These are phyloP conservation scores for Chelmon rostratus DNA, from an alignment of 2,797 vertebrate genomes.

Conservation along the genomic window DNA sequence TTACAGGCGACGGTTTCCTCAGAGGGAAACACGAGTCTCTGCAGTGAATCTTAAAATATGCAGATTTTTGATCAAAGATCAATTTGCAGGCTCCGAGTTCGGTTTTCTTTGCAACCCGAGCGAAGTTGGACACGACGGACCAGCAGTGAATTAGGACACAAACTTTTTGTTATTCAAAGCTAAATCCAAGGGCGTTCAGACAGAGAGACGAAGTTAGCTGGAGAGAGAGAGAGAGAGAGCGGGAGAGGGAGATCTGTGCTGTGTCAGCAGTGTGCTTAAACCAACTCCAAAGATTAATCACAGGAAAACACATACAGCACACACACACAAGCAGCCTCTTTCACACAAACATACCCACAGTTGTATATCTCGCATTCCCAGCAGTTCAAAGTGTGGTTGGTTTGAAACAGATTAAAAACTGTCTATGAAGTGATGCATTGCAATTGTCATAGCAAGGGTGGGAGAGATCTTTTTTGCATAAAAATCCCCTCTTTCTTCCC, in stretches of 20 bases:
- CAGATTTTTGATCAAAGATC: slow-evolving; percentile 54
- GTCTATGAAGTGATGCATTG: slow-evolving; percentile 89
- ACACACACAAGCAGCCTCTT: slow-evolving; percentile 12
- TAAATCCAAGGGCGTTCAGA: slow-evolving; percentile 82
- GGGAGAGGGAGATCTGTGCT: slow-evolving; percentile 78
- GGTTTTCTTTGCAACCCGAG: slow-evolving; percentile 11
- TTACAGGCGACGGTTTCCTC: not conserved
- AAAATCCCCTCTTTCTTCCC: slow-evolving; percentile 83
- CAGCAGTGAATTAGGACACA: slow-evolving; percentile 68
- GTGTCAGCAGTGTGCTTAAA: slow-evolving; percentile 86
- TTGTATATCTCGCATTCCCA: slow-evolving; percentile 85
- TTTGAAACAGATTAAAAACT: slow-evolving; percentile 89
- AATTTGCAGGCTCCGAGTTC: slow-evolving; percentile 27
- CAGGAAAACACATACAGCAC: slow-evolving; percentile 83
- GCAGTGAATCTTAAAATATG: slow-evolving; percentile 15
- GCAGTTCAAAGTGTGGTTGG: slow-evolving; percentile 87
- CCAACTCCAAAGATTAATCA: slow-evolving; percentile 86
- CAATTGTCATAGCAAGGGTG: slow-evolving; percentile 86
- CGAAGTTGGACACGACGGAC: slow-evolving; percentile 63
- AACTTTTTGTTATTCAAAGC: slow-evolving; percentile 84
- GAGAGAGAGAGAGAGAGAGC: slow-evolving; percentile 44
- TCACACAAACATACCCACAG: slow-evolving; percentile 64
- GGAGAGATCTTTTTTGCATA: slow-evolving; percentile 85
- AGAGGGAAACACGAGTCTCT: not conserved
- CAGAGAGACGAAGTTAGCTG: slow-evolving; percentile 78